Conservation (phyloP, 2,113 vertebrate species). For the Trematomus loennbergii region DNA sequence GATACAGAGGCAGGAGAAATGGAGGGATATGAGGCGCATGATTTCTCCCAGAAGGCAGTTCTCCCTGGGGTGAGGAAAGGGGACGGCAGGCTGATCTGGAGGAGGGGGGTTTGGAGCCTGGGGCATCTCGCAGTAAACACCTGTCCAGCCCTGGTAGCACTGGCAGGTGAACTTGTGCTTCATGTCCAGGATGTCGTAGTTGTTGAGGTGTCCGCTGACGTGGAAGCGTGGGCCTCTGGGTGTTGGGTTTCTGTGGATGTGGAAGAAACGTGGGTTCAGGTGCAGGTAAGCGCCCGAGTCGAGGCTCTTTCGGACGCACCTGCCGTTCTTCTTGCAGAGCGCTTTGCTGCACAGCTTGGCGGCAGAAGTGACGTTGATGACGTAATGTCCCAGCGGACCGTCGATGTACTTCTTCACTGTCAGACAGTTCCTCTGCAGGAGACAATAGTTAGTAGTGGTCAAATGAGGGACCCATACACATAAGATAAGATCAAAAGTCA, state of each 20-base stretch:
- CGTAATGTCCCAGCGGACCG: constrained; percentile 88
- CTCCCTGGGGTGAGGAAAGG: constrained; percentile 26
- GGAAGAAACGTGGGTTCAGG: constrained; percentile 84
- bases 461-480: background rate
- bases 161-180: constrained; percentile 90
- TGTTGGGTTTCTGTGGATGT: constrained; percentile 66
- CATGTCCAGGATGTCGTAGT: constrained; percentile 83
- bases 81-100: constrained; percentile 25
- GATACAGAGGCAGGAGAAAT: constrained; percentile 79
- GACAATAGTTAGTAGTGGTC: background rate
- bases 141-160: constrained; percentile 92
- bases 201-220: constrained; percentile 81
- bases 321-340: constrained; percentile 90
- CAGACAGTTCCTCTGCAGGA: constrained; percentile 87
- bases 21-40: constrained; percentile 65
- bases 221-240: constrained; percentile 72
- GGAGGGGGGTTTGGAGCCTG: constrained; percentile 45
- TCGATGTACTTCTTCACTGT: constrained; percentile 87
- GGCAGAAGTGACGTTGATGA: constrained; percentile 91
- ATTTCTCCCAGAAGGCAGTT: constrained; percentile 65
- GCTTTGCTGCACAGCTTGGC: constrained; percentile 91
- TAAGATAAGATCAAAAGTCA: too few relatives aligned
- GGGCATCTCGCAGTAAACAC: constrained; percentile 89
- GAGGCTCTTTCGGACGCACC: constrained; percentile 87
- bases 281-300: constrained; percentile 87